phyloP scores from a whole-genome alignment of 2,888 invertebrate genomes.

The Entomobrya proxima region DNA sequence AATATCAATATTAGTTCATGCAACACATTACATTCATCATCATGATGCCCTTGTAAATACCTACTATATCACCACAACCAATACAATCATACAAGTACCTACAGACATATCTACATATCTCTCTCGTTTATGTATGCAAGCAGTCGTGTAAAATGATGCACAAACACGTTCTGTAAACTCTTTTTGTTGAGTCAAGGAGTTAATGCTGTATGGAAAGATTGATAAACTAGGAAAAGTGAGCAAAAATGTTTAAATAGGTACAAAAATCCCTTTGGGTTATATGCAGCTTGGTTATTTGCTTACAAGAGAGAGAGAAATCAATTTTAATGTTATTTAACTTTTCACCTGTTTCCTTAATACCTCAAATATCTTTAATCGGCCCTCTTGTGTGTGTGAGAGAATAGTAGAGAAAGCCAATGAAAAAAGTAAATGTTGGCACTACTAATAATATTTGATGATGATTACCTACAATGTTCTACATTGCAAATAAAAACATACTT shows the following conservation, averaged over 20 bases:
- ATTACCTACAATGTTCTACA: conserved; percentile 33
- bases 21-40: conserved; percentile 59
- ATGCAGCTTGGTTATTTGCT: conserved; percentile 9
- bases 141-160: conserved; percentile 24
- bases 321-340: conserved; percentile 30
- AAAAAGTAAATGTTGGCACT: conserved; percentile 48
- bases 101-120: not conserved
- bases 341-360: not conserved
- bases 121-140: not conserved
- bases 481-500: conserved; percentile 28
- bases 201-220: not conserved
- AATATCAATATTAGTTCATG: conserved; percentile 67
- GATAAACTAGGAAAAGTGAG: not conserved
- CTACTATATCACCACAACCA: not conserved
- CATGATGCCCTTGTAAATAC: conserved; percentile 28
- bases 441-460: conserved; percentile 50
- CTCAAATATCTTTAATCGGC: conserved; percentile 26
- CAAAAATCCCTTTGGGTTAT: conserved; percentile 24
- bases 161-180: conserved; percentile 44
- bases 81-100: not conserved
- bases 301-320: conserved; percentile 55
- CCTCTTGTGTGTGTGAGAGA: too few species aligned
- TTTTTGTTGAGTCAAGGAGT: conserved; percentile 28
- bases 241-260: conserved; percentile 41
- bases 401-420: not conserved